Base-by-base conservation (phyloP, 2,888 invertebrate species). In the Perithous albicinctus region DNA sequence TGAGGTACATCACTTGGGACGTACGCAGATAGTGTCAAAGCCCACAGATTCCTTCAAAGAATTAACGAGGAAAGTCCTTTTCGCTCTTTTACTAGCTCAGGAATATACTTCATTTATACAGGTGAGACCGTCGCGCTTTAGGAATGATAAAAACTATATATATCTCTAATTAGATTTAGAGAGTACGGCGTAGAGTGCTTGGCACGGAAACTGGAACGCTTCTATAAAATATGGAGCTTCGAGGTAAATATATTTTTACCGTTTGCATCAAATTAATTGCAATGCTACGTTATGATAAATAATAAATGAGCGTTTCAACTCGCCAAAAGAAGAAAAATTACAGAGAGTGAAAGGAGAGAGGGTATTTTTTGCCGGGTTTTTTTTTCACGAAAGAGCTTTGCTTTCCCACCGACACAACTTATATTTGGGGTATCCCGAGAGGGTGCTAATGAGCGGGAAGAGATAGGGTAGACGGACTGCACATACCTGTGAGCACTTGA, bases 401-500 rank as follows among this genome's bases (percentile, higher is more conserved):
- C 67, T 26, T 32, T n/a, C 26, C 35, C n/a, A 35, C 43, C 12
- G 38, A 67, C 48, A 63, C 35, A 41, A 41, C 18, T 63, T 63
- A 74, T 74, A 56, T 80, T 80, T 79, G 7, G 66, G n/a, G 23
- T 51, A 67, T 81, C 74, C 59, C 64, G 48, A 18, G 48, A 18
- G 76, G 23, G 56, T 32, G 75, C 59, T 80, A 79, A 76, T 74
- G 59, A 79, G 74, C 79, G 48, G 35, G 18, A 66, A 35, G 51
- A 48, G 46, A 56, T 8, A 56, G 51, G n/a, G n/a, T n/a, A 10
- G 41, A 38, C 10, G n/a, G 23, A 41, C 38, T 29, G 75, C 70
- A 74, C 79, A 61, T 79, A 51, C 54, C 59, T 41, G 67, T 59
- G 67, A 75, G 69, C 69, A 70, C 75, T 80, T 80, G 75, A 80